Conservation (phyloP, 64 coral and sea anemone species). For the Porites lutea region DNA sequence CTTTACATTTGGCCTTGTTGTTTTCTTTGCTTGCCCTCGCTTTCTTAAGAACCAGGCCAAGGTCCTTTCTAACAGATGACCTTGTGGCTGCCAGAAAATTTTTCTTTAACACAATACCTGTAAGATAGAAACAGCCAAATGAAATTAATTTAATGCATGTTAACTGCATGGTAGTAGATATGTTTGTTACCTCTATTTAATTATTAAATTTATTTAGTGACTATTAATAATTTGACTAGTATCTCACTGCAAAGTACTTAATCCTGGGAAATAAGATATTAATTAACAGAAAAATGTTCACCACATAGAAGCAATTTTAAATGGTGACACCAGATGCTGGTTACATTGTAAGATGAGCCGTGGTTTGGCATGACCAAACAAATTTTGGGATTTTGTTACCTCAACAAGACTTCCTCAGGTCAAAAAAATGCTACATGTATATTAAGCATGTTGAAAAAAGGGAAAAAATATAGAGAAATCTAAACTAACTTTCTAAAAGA, state of each 20-base stretch:
- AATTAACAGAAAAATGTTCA: conserved; percentile 3
- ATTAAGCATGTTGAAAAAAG: no score
- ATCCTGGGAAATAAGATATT: conserved; percentile 11
- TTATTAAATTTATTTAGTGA: no score
- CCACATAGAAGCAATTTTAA: conserved; percentile 2
- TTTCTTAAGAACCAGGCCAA: conserved; percentile 15
- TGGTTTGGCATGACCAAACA: no score
- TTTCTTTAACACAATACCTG: conserved; percentile 29
- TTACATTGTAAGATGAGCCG: no score
- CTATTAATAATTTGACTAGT: not conserved
- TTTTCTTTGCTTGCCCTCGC: conserved; percentile 6
- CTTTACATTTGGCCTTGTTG: conserved; percentile 21
- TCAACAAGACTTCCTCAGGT: no score
- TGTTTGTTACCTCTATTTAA: conserved; percentile 12
- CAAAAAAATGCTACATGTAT: no score
- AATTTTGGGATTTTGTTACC: no score
- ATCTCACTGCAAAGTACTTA: conserved; percentile 1
- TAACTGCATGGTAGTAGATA: conserved; percentile 5
- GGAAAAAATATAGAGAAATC: no score
- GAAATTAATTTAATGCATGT: not conserved
- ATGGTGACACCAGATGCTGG: conserved; percentile 16
- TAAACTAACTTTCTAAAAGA: conserved; percentile 15
- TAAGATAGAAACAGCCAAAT: conserved; percentile 8
- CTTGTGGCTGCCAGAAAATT: not conserved
- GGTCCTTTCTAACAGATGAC: conserved; percentile 25